A percentile compares a stretch with the other conserved stretches of the same genome.
Evolutionary conservation across 2,797 vertebrate species (phyloP).

Genomic region (Anomalospiza imberbis): DNA sequence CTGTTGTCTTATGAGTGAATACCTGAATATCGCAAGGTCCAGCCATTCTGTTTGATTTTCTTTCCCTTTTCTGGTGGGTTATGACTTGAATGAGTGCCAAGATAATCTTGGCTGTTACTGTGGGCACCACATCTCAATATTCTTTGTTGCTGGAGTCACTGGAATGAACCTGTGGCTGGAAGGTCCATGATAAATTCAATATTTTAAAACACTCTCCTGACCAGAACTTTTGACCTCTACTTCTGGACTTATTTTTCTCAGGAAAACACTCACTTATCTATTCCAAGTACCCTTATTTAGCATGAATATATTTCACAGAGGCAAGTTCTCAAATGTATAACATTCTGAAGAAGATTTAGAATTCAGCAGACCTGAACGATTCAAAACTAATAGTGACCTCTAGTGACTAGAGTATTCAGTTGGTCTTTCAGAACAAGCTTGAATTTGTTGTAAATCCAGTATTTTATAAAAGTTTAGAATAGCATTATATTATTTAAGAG

Average conservation of each 20-base stretch:
- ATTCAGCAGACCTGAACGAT: neutral
- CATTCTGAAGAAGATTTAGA: neutral
- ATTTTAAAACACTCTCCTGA: neutral
- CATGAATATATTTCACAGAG: neutral
- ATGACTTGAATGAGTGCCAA: neutral
- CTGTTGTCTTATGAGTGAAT: neutral
- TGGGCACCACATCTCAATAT: neutral
- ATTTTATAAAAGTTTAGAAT: neutral
- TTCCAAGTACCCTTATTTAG: neutral
- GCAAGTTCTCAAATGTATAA: slow-evolving; percentile 17
- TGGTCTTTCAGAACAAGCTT: neutral
- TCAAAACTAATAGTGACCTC: slow-evolving; percentile 73
- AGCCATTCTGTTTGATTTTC: neutral
- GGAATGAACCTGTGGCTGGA: neutral
- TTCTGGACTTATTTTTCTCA: neutral
- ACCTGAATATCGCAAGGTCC: neutral
- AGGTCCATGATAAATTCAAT: neutral
- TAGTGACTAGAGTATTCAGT: slow-evolving; percentile 63
- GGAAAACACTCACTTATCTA: neutral
- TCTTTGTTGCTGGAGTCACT: neutral
- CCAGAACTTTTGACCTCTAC: neutral
- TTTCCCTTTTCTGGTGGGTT: neutral
- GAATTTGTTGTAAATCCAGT: neutral
- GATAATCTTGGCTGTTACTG: neutral
- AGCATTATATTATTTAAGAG: neutral